Evolutionary conservation across 2,797 vertebrate species (phyloP).

Genomic region (Onychomys leucogaster): DNA sequence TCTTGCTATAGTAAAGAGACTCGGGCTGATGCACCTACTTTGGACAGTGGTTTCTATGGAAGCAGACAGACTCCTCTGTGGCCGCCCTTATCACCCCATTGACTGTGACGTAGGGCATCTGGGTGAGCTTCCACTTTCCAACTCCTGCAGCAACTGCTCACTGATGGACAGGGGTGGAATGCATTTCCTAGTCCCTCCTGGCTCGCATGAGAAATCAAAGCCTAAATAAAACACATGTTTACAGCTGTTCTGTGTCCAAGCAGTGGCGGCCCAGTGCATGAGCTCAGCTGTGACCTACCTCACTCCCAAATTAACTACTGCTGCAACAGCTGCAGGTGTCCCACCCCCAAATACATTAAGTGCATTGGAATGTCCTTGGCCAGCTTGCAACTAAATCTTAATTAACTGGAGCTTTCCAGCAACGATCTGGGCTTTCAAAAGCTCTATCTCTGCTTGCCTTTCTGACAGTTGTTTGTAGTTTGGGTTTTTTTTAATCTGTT

Average conservation of each 20-base stretch:
- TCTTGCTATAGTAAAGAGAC: not conserved
- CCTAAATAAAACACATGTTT: not conserved
- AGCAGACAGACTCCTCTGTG: not conserved
- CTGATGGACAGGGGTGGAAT: not conserved
- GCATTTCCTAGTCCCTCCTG: slow-evolving; percentile 40
- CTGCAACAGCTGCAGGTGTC: not conserved
- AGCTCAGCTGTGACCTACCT: not conserved
- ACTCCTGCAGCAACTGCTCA: not conserved
- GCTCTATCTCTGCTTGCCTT: not conserved
- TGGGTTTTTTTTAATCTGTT: not conserved
- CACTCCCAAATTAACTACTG: not conserved
- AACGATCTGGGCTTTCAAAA: not conserved
- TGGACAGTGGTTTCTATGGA: not conserved
- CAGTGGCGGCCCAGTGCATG: not conserved
- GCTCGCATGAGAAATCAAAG: not conserved
- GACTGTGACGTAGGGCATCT: not conserved
- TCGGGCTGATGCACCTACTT: too few relatives aligned
- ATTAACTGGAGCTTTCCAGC: not conserved
- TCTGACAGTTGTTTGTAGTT: not conserved
- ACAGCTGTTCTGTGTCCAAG: not conserved
- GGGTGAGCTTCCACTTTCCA: not conserved
- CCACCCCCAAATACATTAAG: not conserved
- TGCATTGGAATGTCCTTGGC: not conserved
- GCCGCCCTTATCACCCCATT: not conserved
- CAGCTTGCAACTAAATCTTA: not conserved